Percentiles rank a stretch among this genome's conserved stretches.
Evolutionary conservation across 2,888 invertebrate genomes (phyloP).

Genomic region (Itoplectis maculator): DNA sequence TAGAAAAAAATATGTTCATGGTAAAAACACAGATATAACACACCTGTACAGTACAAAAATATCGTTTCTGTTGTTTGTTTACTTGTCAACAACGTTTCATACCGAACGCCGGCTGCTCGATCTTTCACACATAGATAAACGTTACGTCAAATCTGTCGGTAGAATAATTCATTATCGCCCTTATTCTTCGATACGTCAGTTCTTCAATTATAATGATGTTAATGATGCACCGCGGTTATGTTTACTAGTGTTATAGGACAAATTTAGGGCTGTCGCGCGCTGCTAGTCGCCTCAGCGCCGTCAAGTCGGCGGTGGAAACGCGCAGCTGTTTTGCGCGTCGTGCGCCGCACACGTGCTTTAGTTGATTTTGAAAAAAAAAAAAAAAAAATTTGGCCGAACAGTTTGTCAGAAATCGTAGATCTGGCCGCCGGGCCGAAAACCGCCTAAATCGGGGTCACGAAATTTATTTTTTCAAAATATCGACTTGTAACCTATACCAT

Average conservation of each 20-base stretch:
- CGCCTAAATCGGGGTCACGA: too few species aligned
- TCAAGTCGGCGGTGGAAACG: too few species aligned
- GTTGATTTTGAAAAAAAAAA: too few species aligned
- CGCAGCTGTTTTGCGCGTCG: too few species aligned
- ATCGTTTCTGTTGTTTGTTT: background rate
- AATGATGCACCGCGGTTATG: background rate
- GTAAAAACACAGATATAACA: background rate
- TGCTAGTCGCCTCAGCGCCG: too few species aligned
- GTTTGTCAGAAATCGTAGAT: too few species aligned
- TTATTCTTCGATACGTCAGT: background rate
- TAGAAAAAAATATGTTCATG: background rate
- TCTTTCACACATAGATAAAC: background rate
- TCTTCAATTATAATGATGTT: too few species aligned
- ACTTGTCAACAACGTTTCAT: constrained; percentile 1
- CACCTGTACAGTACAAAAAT: constrained; percentile 11
- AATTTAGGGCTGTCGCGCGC: background rate
- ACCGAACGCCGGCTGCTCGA: background rate
- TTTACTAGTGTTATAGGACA: background rate
- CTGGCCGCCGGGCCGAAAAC: too few species aligned
- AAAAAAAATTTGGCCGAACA: too few species aligned
- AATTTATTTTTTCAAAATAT: too few species aligned
- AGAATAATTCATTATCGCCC: background rate
- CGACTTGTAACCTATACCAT: too few species aligned
- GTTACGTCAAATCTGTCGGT: background rate
- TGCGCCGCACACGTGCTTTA: too few species aligned